A percentile compares a stretch with the other conserved stretches of the same genome.
phyloP scores from a whole-genome alignment of 2,113 vertebrate species.

The Chrysemys picta region DNA sequence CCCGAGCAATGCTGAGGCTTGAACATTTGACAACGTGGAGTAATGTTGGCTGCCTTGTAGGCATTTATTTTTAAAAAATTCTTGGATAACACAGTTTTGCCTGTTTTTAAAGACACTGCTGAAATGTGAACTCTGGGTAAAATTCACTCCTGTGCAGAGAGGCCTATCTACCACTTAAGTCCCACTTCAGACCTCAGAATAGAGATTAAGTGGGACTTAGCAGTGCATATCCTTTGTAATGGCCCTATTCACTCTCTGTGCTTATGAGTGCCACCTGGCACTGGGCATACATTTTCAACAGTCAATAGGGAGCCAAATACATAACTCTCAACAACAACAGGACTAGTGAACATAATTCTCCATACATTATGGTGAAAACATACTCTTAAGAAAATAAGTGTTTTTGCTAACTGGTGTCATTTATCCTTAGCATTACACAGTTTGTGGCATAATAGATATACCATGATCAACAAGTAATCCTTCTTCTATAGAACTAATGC shows the following conservation, averaged over 20 bases:
- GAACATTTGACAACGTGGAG: neutral
- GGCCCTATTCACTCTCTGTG: neutral
- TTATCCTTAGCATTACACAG: neutral
- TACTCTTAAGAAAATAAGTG: accelerated
- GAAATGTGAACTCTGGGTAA: neutral
- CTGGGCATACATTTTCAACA: neutral
- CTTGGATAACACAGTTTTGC: neutral
- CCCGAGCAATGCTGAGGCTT: neutral
- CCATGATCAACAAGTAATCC: neutral
- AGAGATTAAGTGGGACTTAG: constrained; percentile 6
- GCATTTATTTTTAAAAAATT: neutral
- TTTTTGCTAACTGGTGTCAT: neutral
- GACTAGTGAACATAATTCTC: neutral
- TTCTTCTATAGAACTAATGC: neutral
- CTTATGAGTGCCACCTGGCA: neutral
- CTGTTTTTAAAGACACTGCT: neutral
- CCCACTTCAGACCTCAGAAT: neutral
- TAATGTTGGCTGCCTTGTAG: neutral
- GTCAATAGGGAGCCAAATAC: neutral
- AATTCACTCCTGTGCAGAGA: neutral
- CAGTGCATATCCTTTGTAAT: neutral
- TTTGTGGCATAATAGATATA: neutral
- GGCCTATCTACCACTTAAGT: neutral
- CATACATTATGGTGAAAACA: accelerated
- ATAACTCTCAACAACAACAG: neutral